Evolutionary conservation across 1,140 invertebrate species (phyloP), one percentile per base, ranked within the genome.

Genomic region (Drosophila simulans): DNA sequence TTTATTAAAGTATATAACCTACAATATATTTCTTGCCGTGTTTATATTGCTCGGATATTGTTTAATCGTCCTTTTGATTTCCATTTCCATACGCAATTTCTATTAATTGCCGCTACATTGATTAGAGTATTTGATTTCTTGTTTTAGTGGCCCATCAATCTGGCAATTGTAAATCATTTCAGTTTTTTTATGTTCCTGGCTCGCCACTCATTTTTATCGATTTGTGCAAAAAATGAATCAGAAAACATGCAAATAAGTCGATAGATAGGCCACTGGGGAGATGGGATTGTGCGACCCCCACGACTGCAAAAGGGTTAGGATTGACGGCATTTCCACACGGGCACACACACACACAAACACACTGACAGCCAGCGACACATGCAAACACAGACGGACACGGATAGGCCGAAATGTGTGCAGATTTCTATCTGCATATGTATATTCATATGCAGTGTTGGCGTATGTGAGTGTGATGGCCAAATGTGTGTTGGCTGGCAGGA

Each of bases 301-400:
- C 60, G 70, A 57, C 78, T 75, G 76, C 84, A 54, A 56, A 88
- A 80, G 79, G 83, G 83, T 88, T 88, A 89, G 81, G 84, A 88
- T 83, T 89, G 83, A 83, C 66, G 75, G 79, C 75, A 78, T 56
- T 86, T 71, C 54, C 65, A 70, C n/a, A 55, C 54, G 34, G 34
- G 39, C 46, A 20, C 35, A 42, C n/a, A 37, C 31, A 48, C 43
- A 12, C 20, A 49, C 46, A 15, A 3, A 31, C 13, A 27, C 46
- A 55, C 62, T 48, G 43, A 58, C 46, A 63, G 46, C 13, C 25
- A 15, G 46, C 34, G 39, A 55, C 60, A 56, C 60, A 64, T 35
- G 55, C 63, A 43, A 43, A 64, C 48, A 57, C 55, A 58, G 55
- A 56, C 51, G 62, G 45, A 59, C 46, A 71, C 46, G 60, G 58